Conservation (phyloP, 2,888 invertebrate species). For the Noctua janthe region DNA sequence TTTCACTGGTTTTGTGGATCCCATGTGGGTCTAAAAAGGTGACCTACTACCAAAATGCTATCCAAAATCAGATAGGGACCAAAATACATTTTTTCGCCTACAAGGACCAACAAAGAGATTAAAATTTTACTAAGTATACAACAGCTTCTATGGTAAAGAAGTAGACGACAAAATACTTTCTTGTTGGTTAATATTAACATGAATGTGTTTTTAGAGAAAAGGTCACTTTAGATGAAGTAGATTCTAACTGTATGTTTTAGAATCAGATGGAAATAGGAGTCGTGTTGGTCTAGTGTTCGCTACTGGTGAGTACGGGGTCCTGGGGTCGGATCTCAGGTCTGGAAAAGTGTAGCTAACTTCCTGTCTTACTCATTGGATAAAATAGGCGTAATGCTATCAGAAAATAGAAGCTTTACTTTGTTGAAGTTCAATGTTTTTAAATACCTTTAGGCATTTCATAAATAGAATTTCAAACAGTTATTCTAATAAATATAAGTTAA, state of each 20-base stretch:
- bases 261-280: not conserved
- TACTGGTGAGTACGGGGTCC: not conserved
- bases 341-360: not conserved
- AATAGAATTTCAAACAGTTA: not conserved
- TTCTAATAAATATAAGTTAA: not conserved
- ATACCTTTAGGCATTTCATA: too few species aligned
- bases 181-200: not conserved
- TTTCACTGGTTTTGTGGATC: slow-evolving; percentile 10
- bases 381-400: not conserved
- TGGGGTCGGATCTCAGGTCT: not conserved
- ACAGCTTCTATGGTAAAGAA: not conserved
- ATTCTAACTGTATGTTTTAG: not conserved
- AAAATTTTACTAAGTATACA: too few species aligned
- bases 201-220: not conserved
- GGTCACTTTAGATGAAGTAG: not conserved
- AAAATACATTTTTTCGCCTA: not conserved
- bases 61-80: not conserved
- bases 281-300: not conserved
- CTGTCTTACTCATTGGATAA: not conserved
- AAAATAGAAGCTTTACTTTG: not conserved
- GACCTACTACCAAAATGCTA: slow-evolving; percentile 4
- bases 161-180: not conserved
- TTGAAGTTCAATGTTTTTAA: not conserved
- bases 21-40: slow-evolving; percentile 1
- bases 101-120: not conserved